phyloP scores from a whole-genome alignment of 2,888 invertebrate species.

The Panzeria rudis region DNA sequence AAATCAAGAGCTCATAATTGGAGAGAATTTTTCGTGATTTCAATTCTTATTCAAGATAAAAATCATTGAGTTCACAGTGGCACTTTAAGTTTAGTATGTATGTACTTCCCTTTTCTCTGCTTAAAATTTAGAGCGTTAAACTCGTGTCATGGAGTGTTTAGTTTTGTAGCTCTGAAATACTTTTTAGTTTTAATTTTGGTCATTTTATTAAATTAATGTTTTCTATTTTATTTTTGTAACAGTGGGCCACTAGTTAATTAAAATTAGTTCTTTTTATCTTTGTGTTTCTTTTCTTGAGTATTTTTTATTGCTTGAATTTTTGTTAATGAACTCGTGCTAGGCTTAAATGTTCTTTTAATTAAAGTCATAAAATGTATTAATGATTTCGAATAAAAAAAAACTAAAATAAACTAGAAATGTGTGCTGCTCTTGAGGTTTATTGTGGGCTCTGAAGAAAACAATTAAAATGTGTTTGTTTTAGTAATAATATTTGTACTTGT shows the following conservation, averaged over 20 bases:
- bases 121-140: background rate
- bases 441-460: background rate
- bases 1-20: too few species aligned
- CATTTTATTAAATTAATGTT: conserved; percentile 13
- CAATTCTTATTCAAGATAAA: conserved; percentile 6
- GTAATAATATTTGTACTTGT: conserved; percentile 1
- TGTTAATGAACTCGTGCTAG: conserved; percentile 55
- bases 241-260: conserved; percentile 45
- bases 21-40: background rate
- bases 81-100: conserved; percentile 30
- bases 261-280: conserved; percentile 42
- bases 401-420: background rate
- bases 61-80: conserved; percentile 39
- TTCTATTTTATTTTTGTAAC: conserved; percentile 26
- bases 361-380: conserved; percentile 56
- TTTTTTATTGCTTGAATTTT: conserved; percentile 21
- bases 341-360: conserved; percentile 58
- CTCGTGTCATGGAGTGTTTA: background rate
- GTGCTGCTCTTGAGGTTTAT: background rate
- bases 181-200: conserved; percentile 4
- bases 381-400: conserved; percentile 39
- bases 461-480: conserved; percentile 3
- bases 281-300: background rate
- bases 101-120: background rate
- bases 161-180: background rate